Conservation (phyloP, 2,113 vertebrate genomes). For the Caretta caretta region DNA sequence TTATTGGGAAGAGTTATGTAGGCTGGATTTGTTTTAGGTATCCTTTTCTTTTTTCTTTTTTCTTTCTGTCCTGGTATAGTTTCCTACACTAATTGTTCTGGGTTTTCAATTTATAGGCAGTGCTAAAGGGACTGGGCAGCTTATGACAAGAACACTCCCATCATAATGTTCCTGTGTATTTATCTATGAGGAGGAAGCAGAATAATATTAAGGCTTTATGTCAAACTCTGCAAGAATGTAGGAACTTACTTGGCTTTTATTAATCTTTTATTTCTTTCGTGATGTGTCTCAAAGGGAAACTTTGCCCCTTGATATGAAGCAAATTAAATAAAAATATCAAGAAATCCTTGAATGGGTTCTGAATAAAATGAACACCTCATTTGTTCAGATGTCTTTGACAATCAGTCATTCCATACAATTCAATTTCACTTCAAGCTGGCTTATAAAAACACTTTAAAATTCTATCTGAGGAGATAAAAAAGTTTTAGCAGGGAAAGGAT, state of each 20-base stretch:
- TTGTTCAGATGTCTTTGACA: slow-evolving; percentile 73
- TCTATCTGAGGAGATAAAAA: slow-evolving; percentile 62
- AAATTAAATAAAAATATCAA: slow-evolving; percentile 78
- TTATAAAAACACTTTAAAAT: slow-evolving; percentile 73
- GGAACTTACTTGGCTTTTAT: slow-evolving; percentile 66
- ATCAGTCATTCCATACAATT: slow-evolving; percentile 71
- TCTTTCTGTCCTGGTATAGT: neutral
- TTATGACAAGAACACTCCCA: slow-evolving; percentile 14
- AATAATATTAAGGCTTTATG: slow-evolving; percentile 56
- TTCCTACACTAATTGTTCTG: neutral
- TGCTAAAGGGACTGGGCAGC: neutral
- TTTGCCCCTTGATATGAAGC: slow-evolving; percentile 65
- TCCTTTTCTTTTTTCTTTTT: neutral
- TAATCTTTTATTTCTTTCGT: slow-evolving; percentile 76
- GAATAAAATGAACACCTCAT: slow-evolving; percentile 72
- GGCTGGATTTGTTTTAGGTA: neutral
- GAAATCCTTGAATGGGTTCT: slow-evolving; percentile 69
- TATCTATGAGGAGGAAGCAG: slow-evolving; percentile 14
- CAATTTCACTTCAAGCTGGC: slow-evolving; percentile 66
- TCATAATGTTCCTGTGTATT: neutral
- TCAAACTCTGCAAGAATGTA: slow-evolving; percentile 58
- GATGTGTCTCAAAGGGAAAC: slow-evolving; percentile 63
- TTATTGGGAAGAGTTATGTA: neutral
- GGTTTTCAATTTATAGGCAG: slow-evolving; percentile 4
- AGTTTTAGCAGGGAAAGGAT: slow-evolving; percentile 46